Evolutionary conservation across 2,888 invertebrate species (phyloP), one percentile per base, ranked within the genome.

Genomic region (Rhingia rostrata): DNA sequence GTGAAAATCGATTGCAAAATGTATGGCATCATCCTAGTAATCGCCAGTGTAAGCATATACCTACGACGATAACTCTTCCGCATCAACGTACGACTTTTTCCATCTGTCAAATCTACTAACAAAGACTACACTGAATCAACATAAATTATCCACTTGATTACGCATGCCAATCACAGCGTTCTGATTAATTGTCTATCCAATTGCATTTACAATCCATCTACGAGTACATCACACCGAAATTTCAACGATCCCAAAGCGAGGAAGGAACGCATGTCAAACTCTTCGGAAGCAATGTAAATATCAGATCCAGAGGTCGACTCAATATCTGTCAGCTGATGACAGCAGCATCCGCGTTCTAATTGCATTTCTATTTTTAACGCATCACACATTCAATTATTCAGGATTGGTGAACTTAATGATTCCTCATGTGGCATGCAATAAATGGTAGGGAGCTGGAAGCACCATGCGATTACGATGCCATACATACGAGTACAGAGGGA

Each of bases 291-390:
- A 43, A 74, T 67, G 80, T 74, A 63, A 69, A 74, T 74, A 75
- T 70, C 32, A 70, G 41, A 81, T 60, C 35, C 51, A 73, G 58
- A 74, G 53, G 63, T 69, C 64, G 79, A 70, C 74, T 64, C 69
- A 74, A 70, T 80, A 74, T 84, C 84, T 84, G 80, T 84, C 79
- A 70, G 64, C 43, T 60, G 80, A 61, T 75, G 84, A 84, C 80
- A 80, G 84, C 84, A 69, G 80, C 74, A 80, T 80, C 79, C 84
- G 84, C 66, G 51, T 74, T 83, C 80, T 84, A 84, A 84, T 84
- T 84, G 80, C 74, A 80, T 80, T 84, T 84, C 80, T 80, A 80
- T 80, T 84, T 84, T 70, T 70, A 84, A 70, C 74, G 64, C 80
- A 74, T 69, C 69, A 80, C 73, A 67, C 63, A 73, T 83, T 82